phyloP scores from a whole-genome alignment of 2,888 invertebrate genomes.

The Coecobrya sp. region DNA sequence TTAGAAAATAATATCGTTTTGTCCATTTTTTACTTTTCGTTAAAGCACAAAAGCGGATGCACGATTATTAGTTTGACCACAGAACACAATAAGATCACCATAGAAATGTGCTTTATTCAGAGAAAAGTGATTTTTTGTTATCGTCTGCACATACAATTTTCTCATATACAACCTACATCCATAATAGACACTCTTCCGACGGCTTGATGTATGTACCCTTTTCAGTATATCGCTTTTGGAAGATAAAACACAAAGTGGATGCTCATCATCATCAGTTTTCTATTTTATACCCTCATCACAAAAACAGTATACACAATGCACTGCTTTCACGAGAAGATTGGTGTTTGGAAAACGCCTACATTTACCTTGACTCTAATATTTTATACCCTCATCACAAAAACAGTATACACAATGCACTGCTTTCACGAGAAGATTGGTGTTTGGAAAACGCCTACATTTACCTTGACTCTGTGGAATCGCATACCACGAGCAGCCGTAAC shows the following conservation, averaged over 20 bases:
- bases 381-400: neutral
- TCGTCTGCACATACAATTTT: too few species aligned
- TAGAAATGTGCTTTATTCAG: constrained; percentile 15
- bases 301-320: neutral
- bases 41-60: neutral
- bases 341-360: constrained; percentile 3
- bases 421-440: neutral
- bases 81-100: constrained; percentile 26
- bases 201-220: constrained; percentile 23
- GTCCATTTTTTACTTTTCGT: constrained; percentile 25
- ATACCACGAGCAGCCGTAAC: too few species aligned
- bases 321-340: neutral
- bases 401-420: neutral
- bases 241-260: neutral
- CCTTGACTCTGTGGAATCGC: too few species aligned
- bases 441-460: constrained; percentile 1
- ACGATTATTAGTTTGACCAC: constrained; percentile 26
- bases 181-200: constrained; percentile 25
- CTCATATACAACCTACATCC: neutral
- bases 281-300: neutral
- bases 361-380: neutral
- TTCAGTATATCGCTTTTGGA: neutral
- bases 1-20: constrained; percentile 5
- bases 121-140: neutral
- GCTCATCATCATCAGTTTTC: constrained; percentile 18